These are phyloP conservation scores for Corydoras sp. DNA, from an alignment of 2,113 vertebrate species.

Conservation along the genomic window DNA sequence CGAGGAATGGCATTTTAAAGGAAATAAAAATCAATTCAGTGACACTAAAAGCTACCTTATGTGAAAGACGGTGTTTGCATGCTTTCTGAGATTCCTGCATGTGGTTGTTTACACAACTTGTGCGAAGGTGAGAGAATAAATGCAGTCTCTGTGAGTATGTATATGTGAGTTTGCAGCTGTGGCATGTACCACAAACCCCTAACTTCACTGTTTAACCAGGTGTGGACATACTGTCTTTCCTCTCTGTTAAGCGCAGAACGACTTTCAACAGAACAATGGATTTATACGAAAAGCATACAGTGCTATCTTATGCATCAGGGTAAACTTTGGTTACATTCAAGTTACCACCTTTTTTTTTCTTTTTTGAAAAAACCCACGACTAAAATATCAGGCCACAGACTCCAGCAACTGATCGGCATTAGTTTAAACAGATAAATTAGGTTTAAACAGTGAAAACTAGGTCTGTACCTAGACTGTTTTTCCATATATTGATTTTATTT, in stretches of 20 bases:
- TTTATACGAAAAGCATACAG: constrained; percentile 26
- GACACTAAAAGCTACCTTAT: not conserved
- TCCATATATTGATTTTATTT: not conserved
- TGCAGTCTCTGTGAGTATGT: constrained; percentile 27
- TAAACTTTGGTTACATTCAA: constrained; percentile 2
- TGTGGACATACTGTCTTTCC: constrained; percentile 29
- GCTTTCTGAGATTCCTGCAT: constrained; percentile 5
- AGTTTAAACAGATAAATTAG: not conserved
- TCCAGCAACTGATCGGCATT: not conserved
- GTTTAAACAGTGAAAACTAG: not conserved
- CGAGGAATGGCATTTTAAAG: too few species aligned
- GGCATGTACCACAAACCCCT: constrained; percentile 28
- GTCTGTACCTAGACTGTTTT: not conserved
- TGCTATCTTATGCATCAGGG: constrained; percentile 30
- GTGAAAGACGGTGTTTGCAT: not conserved
- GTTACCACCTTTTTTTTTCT: not conserved
- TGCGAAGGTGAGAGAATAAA: constrained; percentile 19
- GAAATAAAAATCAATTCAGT: not conserved
- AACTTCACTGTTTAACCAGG: constrained; percentile 39
- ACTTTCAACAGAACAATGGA: constrained; percentile 24
- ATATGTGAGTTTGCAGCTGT: constrained; percentile 26
- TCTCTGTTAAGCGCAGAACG: constrained; percentile 16
- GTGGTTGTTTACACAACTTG: constrained; percentile 33
- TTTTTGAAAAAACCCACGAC: too few species aligned
- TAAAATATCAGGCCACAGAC: too few species aligned